A percentile compares a stretch with the other conserved stretches of the same genome.
These are phyloP conservation scores for Sturmia bella DNA, from an alignment of 2,888 invertebrate species.

Conservation along the genomic window DNA sequence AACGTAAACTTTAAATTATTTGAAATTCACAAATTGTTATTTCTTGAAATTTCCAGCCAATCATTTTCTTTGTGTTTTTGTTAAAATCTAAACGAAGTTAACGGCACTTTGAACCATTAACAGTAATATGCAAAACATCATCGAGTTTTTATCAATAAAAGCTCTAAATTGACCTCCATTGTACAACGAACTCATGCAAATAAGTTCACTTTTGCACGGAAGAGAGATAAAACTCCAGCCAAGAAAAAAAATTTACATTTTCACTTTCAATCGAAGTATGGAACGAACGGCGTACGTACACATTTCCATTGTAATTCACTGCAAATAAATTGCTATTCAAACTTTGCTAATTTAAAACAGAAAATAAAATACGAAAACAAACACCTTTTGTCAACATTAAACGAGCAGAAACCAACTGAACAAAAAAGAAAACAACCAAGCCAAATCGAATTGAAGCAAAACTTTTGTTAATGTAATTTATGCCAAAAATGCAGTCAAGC, in stretches of 20 bases:
- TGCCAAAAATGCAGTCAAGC: slow-evolving; percentile 58
- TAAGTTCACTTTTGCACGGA: background rate
- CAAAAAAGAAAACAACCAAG: background rate
- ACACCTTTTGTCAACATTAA: slow-evolving; percentile 51
- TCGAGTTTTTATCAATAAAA: slow-evolving; percentile 5
- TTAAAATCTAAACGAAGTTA: background rate
- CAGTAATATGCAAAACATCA: background rate
- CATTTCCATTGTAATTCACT: slow-evolving; percentile 10
- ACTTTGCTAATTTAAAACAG: slow-evolving; percentile 48
- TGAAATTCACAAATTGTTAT: too few relatives aligned
- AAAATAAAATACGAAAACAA: slow-evolving; percentile 30
- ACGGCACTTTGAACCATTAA: background rate
- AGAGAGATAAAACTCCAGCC: slow-evolving; percentile 15
- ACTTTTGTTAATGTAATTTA: slow-evolving; percentile 52
- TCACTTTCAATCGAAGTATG: slow-evolving; percentile 34
- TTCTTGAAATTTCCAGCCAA: too few relatives aligned
- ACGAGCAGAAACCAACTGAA: slow-evolving; percentile 3
- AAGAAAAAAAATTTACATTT: slow-evolving; percentile 16
- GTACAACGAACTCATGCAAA: slow-evolving; percentile 11
- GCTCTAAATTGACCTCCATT: slow-evolving; percentile 14
- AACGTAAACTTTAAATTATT: too few relatives aligned
- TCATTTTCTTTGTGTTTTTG: too few relatives aligned
- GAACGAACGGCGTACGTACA: background rate
- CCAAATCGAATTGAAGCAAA: slow-evolving; percentile 29
- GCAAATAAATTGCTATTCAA: slow-evolving; percentile 30